A percentile compares a stretch with the other conserved stretches of the same genome.
These are phyloP conservation scores for Nasonia oneida DNA, from an alignment of 2,888 invertebrate genomes.

Conservation along the genomic window DNA sequence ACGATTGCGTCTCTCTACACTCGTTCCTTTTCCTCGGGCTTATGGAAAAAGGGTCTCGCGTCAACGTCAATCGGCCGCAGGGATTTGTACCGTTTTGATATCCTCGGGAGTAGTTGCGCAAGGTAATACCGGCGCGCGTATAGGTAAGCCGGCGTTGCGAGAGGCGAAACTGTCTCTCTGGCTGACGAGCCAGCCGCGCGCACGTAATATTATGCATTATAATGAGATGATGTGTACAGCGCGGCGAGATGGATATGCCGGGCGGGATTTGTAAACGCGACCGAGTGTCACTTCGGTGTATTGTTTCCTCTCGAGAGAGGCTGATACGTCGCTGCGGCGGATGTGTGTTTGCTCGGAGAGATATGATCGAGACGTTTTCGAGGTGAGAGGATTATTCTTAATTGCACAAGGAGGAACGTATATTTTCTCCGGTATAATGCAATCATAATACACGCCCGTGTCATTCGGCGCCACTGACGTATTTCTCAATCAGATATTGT, in stretches of 20 bases:
- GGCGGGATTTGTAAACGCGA: background rate
- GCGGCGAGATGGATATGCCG: background rate
- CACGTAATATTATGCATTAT: background rate
- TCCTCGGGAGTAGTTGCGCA: background rate
- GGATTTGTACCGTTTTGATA: background rate
- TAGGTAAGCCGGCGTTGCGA: background rate
- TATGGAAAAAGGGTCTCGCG: background rate
- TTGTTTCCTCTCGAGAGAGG: background rate
- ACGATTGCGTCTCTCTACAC: background rate
- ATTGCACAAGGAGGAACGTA: no score
- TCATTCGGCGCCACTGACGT: background rate
- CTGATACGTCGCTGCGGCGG: background rate
- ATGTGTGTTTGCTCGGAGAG: background rate
- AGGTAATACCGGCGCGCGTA: background rate
- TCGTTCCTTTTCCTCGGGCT: background rate
- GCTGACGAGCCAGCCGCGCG: background rate
- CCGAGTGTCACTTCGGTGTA: background rate
- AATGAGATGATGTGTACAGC: slow-evolving; percentile 1
- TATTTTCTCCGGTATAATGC: background rate
- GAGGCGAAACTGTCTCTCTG: background rate
- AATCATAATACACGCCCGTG: background rate
- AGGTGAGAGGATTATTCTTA: background rate
- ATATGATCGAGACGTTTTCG: background rate
- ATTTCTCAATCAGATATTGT: background rate
- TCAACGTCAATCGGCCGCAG: slow-evolving; percentile 7